Evolutionary conservation across 35 echinoderm and acorn worm species (phyloP).

Genomic region (Ophioderma brevispina): DNA sequence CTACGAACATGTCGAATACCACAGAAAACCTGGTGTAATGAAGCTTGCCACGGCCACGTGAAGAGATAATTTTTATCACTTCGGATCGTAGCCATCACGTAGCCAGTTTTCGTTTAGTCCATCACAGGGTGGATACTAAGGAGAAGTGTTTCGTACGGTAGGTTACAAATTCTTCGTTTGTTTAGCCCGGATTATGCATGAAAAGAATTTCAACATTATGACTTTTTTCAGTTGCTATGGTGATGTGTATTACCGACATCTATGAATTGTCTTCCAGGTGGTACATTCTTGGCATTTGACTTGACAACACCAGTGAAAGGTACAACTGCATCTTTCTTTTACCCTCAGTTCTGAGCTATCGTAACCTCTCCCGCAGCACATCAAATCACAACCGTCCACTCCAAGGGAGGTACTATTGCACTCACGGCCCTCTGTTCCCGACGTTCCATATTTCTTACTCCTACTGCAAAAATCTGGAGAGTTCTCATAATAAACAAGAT

Average conservation of each 20-base stretch:
- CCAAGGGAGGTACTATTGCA: constrained; percentile 96
- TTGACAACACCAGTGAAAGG: constrained; percentile 97
- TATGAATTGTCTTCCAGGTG: constrained; percentile 65
- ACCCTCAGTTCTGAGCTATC: constrained; percentile 38
- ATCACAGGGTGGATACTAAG: too few species aligned
- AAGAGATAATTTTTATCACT: too few species aligned
- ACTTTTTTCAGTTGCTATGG: too few species aligned
- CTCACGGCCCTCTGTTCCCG: constrained; percentile 71
- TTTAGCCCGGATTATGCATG: too few species aligned
- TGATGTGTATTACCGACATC: constrained; percentile 51
- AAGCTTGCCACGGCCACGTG: too few species aligned
- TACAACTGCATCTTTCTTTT: constrained; percentile 93
- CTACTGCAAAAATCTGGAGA: constrained; percentile 91
- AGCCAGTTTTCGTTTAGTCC: too few species aligned
- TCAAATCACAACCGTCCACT: constrained; percentile 90
- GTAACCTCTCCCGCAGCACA: constrained; percentile 91
- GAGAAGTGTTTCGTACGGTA: too few species aligned
- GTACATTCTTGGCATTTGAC: constrained; percentile 87
- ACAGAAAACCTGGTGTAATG: too few species aligned
- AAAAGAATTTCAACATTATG: too few species aligned
- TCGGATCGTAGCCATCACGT: too few species aligned
- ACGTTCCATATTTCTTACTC: constrained; percentile 63
- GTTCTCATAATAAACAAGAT: constrained; percentile 95
- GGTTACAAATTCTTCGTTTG: too few species aligned
- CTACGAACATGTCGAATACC: too few species aligned